A percentile compares a stretch with the other conserved stretches of the same genome.
Conservation (phyloP, 2,113 vertebrate genomes). For the Aldabrachelys gigantea region DNA sequence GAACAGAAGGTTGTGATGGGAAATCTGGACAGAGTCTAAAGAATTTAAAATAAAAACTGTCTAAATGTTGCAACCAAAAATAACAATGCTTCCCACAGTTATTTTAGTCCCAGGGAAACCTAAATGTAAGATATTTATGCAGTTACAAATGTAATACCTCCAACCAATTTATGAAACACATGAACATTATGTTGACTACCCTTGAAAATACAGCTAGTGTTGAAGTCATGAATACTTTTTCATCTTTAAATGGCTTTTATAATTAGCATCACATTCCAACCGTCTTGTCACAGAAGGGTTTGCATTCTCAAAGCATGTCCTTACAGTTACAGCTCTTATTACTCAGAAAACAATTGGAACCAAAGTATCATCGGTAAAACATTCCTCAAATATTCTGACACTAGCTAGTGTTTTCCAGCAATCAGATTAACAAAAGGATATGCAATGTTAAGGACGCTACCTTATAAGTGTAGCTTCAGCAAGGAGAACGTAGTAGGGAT, state of each 20-base stretch:
- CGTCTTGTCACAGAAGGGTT: neutral
- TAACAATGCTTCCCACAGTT: neutral
- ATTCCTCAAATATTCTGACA: neutral
- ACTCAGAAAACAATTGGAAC: neutral
- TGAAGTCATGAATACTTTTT: neutral
- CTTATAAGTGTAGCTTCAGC: neutral
- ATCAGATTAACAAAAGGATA: neutral
- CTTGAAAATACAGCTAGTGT: neutral
- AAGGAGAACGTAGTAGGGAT: neutral
- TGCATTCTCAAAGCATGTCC: neutral
- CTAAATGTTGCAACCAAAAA: neutral
- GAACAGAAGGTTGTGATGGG: conserved; percentile 85
- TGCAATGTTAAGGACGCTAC: neutral
- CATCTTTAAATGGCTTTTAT: neutral
- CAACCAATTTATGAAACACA: neutral
- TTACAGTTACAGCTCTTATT: neutral
- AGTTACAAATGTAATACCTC: neutral
- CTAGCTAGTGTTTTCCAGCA: neutral
- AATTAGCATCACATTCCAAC: neutral
- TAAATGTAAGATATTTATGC: neutral
- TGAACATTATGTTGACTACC: rapidly evolving
- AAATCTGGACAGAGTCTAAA: conserved; percentile 81
- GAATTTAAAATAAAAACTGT: conserved; percentile 19
- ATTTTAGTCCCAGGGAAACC: neutral
- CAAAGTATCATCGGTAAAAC: neutral